Evolutionary conservation across 2,113 vertebrate species (phyloP).

Genomic region (Ctenomys sociabilis): DNA sequence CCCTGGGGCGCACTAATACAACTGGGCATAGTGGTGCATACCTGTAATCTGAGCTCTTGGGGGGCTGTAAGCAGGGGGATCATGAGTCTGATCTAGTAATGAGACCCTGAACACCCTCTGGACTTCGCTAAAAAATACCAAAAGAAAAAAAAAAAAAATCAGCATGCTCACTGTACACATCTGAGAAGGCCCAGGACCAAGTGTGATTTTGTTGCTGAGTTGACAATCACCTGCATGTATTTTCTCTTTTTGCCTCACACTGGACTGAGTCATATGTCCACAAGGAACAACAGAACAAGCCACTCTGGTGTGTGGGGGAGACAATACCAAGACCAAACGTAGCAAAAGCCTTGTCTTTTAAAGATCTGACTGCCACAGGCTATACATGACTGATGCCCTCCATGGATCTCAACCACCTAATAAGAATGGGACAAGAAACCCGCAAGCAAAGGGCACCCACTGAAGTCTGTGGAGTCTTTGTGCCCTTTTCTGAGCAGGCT

Average conservation of each 20-base stretch:
- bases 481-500: not conserved
- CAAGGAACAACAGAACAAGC: not conserved
- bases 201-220: not conserved
- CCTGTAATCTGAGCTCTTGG: no score
- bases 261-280: not conserved
- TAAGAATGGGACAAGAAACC: not conserved
- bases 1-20: no score
- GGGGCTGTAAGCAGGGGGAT: no score
- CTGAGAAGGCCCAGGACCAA: not conserved
- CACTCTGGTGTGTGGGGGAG: not conserved
- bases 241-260: slow-evolving; percentile 12
- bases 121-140: no score
- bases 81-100: no score
- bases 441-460: not conserved
- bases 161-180: not conserved
- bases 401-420: not conserved
- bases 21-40: no score
- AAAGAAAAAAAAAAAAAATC: no score
- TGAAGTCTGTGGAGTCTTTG: not conserved
- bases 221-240: not conserved
- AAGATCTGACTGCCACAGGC: not conserved
- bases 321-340: not conserved
- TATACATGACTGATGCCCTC: not conserved
- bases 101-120: no score
- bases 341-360: not conserved